A percentile compares a stretch with the other conserved stretches of the same genome.
phyloP scores from a whole-genome alignment of 2,888 invertebrate genomes.

The Lycaena phlaeas region DNA sequence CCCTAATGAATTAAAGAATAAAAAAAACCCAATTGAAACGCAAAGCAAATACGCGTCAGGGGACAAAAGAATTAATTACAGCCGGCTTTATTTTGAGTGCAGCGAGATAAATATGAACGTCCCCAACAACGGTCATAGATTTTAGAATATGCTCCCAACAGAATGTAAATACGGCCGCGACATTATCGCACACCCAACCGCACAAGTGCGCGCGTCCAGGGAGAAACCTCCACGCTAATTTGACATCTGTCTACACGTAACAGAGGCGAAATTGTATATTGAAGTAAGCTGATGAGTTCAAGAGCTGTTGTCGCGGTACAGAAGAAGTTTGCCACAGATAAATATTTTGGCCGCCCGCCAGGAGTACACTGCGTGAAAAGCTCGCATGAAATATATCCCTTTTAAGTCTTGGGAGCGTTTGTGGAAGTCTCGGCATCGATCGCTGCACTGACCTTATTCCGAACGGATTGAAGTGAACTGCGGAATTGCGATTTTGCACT shows the following conservation, averaged over 20 bases:
- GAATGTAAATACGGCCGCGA: conserved; percentile 20
- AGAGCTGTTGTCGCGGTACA: conserved; percentile 9
- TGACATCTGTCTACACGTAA: not conserved
- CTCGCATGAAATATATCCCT: conserved; percentile 21
- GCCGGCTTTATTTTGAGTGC: conserved; percentile 9
- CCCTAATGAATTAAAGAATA: not conserved
- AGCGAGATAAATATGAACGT: conserved; percentile 14
- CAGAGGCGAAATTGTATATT: conserved; percentile 4
- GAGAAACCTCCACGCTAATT: conserved; percentile 9
- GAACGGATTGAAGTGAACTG: conserved; percentile 11
- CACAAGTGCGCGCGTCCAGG: conserved; percentile 9
- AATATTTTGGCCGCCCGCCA: conserved; percentile 24
- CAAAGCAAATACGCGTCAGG: not conserved
- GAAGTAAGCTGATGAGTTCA: not conserved
- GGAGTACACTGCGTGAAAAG: conserved; percentile 21
- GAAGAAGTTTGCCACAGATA: conserved; percentile 24
- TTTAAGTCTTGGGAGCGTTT: conserved; percentile 22
- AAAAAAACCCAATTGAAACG: conserved; percentile 4
- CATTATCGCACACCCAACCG: conserved; percentile 16
- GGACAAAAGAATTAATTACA: conserved; percentile 4
- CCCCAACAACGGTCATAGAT: conserved; percentile 14
- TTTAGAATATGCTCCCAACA: conserved; percentile 17
- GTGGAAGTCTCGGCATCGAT: conserved; percentile 15
- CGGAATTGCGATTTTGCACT: conserved; percentile 15
- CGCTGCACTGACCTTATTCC: too few relatives aligned